These are phyloP conservation scores for Oryzaephilus surinamensis DNA, from an alignment of 1,140 invertebrate genomes.

Conservation along the genomic window DNA sequence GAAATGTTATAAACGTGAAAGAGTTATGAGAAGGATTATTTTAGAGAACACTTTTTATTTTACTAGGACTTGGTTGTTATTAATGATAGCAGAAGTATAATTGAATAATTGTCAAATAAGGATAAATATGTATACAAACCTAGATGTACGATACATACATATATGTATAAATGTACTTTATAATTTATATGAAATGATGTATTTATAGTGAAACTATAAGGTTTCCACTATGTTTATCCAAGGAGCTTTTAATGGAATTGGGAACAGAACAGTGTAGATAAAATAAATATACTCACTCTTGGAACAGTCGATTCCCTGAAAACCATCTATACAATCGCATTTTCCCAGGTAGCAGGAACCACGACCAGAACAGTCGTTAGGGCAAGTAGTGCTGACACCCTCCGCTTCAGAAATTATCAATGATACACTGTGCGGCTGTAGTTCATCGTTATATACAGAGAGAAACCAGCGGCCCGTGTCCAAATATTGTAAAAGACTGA, in stretches of 20 bases:
- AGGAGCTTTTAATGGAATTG: constrained; percentile 14
- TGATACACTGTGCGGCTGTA: constrained; percentile 69
- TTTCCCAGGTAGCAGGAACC: constrained; percentile 91
- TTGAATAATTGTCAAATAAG: no score
- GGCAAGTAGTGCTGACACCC: constrained; percentile 79
- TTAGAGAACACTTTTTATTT: no score
- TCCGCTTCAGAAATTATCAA: constrained; percentile 74
- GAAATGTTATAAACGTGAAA: no score
- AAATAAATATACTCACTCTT: constrained; percentile 61
- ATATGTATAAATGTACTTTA: no score
- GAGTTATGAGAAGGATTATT: no score
- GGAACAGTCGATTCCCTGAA: constrained; percentile 83
- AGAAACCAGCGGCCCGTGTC: constrained; percentile 92
- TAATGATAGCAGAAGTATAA: no score
- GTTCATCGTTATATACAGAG: constrained; percentile 89
- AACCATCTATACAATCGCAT: constrained; percentile 93
- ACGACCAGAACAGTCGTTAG: constrained; percentile 87
- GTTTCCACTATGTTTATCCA: constrained; percentile 8
- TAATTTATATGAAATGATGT: no score
- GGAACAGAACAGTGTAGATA: constrained; percentile 8
- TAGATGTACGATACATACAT: no score
- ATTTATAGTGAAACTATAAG: neutral
- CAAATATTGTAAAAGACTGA: constrained; percentile 76
- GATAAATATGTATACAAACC: no score
- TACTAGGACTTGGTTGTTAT: no score